Conservation (phyloP, 2,888 invertebrate genomes). For the Acronicta leporina region DNA sequence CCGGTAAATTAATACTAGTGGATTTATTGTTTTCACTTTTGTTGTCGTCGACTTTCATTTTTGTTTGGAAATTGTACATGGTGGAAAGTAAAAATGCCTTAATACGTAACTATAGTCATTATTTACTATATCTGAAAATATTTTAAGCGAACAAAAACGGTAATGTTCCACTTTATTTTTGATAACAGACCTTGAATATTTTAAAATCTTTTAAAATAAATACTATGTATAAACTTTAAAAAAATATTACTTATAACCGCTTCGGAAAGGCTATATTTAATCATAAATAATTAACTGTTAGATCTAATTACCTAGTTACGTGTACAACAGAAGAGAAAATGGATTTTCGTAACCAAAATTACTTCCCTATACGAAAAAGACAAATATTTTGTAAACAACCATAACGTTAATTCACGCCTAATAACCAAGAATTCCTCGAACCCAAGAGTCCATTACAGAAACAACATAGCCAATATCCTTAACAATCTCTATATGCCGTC, state of each 20-base stretch:
- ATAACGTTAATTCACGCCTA: constrained; percentile 53
- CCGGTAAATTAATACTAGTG: constrained; percentile 61
- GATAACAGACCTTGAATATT: too few relatives aligned
- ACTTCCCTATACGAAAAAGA: not conserved
- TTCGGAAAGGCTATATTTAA: not conserved
- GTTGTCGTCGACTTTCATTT: constrained; percentile 44
- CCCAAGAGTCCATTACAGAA: constrained; percentile 59
- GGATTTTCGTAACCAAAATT: not conserved
- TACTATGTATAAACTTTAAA: too few relatives aligned
- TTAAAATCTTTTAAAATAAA: too few relatives aligned
- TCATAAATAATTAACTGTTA: not conserved
- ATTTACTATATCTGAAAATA: not conserved
- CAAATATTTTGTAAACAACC: constrained; percentile 28
- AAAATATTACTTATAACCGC: too few relatives aligned
- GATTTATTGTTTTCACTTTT: constrained; percentile 50
- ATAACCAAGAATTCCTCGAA: constrained; percentile 50
- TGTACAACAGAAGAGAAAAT: constrained; percentile 10
- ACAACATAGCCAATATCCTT: constrained; percentile 62
- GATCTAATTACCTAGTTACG: not conserved
- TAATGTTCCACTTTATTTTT: too few relatives aligned
- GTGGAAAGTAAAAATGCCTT: constrained; percentile 13
- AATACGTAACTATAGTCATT: too few relatives aligned
- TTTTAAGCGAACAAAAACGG: not conserved
- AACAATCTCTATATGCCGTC: constrained; percentile 57
- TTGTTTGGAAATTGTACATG: constrained; percentile 14